Percentiles rank a stretch among this genome's conserved stretches.
These are phyloP conservation scores for Macroramphosus scolopax DNA, from an alignment of 2,797 vertebrate species.

Conservation along the genomic window DNA sequence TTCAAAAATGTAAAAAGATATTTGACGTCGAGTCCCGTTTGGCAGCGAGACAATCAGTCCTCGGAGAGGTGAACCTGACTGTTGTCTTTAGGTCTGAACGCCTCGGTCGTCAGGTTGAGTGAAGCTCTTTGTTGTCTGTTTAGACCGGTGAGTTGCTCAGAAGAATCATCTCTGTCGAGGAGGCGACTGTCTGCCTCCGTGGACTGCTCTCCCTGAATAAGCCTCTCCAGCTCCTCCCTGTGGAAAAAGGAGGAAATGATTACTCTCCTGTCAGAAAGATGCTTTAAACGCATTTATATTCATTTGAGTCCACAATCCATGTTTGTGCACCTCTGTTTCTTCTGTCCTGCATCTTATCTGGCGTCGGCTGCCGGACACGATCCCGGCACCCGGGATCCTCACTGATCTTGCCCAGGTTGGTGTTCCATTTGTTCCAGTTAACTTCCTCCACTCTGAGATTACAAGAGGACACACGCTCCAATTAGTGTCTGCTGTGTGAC, in stretches of 20 bases:
- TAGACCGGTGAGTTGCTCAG: constrained; percentile 31
- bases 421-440: constrained; percentile 98
- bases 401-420: constrained; percentile 86
- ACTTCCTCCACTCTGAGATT: constrained; percentile 90
- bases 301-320: not conserved
- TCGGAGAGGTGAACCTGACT: too few relatives aligned
- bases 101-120: not conserved
- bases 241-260: constrained; percentile 39
- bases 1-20: not conserved
- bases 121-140: constrained; percentile 22
- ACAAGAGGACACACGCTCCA: constrained; percentile 60
- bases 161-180: constrained; percentile 62
- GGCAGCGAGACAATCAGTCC: too few relatives aligned
- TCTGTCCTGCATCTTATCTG: not conserved
- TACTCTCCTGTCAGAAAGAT: not conserved
- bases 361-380: not conserved
- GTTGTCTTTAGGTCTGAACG: too few relatives aligned
- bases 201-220: constrained; percentile 41
- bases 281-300: not conserved
- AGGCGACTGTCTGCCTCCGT: not conserved
- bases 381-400: constrained; percentile 86
- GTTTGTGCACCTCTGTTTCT: constrained; percentile 34
- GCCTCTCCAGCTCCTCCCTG: constrained; percentile 70
- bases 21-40: too few relatives aligned
- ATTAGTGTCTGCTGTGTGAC: constrained; percentile 53